phyloP scores from a whole-genome alignment of 2,113 vertebrate genomes.

The Tragelaphus scriptus region DNA sequence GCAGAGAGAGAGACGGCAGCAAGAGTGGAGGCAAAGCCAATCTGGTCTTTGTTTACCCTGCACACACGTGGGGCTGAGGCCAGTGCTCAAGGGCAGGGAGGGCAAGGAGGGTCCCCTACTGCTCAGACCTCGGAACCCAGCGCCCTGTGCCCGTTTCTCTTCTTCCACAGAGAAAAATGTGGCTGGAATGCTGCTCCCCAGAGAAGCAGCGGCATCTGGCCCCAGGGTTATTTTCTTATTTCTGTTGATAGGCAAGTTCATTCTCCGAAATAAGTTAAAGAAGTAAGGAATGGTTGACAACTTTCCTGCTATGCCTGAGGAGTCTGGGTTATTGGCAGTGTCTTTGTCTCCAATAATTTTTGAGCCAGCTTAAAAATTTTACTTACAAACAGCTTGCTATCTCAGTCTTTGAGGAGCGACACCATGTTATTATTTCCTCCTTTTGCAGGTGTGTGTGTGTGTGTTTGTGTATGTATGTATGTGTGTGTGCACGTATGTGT shows the following conservation, averaged over 20 bases:
- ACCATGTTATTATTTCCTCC: neutral
- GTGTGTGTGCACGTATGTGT: neutral
- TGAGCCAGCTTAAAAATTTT: neutral
- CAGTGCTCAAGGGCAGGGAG: neutral
- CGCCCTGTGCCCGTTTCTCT: accelerated
- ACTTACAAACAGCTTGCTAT: neutral
- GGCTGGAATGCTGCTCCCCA: neutral
- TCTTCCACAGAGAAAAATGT: neutral
- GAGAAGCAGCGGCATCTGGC: neutral
- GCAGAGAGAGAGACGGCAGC: neutral
- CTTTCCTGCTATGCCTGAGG: neutral
- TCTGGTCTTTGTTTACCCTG: neutral
- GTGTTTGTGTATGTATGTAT: neutral
- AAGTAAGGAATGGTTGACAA: neutral
- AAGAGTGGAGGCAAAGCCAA: too few relatives aligned
- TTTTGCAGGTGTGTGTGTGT: neutral
- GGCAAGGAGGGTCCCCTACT: neutral
- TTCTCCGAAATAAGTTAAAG: neutral
- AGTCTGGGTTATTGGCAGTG: neutral
- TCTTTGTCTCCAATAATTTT: neutral
- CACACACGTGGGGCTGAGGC: neutral
- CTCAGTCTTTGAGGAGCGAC: neutral
- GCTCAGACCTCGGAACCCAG: neutral
- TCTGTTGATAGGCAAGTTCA: neutral
- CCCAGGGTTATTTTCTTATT: neutral